Conservation (phyloP, 2,888 invertebrate genomes). For the Calliscelio sp. region DNA sequence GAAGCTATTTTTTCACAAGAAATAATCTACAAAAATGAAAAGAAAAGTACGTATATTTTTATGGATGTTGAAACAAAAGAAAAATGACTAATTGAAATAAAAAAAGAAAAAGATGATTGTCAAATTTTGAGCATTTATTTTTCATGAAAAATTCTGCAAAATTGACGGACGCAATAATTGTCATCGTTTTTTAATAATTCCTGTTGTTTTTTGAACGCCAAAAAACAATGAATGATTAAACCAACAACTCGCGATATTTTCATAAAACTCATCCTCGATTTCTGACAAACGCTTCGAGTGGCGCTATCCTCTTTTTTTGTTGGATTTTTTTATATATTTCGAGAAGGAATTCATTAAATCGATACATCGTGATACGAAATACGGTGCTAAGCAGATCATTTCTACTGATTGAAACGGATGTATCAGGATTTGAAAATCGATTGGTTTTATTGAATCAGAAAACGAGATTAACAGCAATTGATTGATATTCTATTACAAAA, state of each 20-base stretch:
- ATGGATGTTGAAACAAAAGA: conserved; percentile 52
- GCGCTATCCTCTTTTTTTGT: conserved; percentile 38
- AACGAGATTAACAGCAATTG: too few species aligned
- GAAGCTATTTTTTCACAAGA: conserved; percentile 63
- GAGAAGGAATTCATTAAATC: conserved; percentile 7
- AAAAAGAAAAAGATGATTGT: conserved; percentile 38
- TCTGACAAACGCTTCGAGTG: conserved; percentile 56
- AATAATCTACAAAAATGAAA: conserved; percentile 31
- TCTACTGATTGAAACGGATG: conserved; percentile 63
- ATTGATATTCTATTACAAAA: too few species aligned
- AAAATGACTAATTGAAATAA: conserved; percentile 7
- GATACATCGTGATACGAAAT: conserved; percentile 75
- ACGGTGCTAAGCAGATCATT: conserved; percentile 79
- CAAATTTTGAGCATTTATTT: conserved; percentile 49
- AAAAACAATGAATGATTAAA: not conserved
- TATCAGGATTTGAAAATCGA: too few species aligned
- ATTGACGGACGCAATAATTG: conserved; percentile 38
- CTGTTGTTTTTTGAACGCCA: not conserved
- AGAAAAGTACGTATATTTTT: conserved; percentile 58
- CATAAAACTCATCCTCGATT: conserved; percentile 58
- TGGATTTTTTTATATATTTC: conserved; percentile 40
- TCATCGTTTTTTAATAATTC: conserved; percentile 1
- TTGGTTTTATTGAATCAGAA: not conserved
- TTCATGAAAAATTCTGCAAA: conserved; percentile 18
- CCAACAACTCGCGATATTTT: conserved; percentile 60